These are phyloP conservation scores for Synanthedon andrenaeformis DNA, from an alignment of 2,888 invertebrate genomes.

Conservation along the genomic window DNA sequence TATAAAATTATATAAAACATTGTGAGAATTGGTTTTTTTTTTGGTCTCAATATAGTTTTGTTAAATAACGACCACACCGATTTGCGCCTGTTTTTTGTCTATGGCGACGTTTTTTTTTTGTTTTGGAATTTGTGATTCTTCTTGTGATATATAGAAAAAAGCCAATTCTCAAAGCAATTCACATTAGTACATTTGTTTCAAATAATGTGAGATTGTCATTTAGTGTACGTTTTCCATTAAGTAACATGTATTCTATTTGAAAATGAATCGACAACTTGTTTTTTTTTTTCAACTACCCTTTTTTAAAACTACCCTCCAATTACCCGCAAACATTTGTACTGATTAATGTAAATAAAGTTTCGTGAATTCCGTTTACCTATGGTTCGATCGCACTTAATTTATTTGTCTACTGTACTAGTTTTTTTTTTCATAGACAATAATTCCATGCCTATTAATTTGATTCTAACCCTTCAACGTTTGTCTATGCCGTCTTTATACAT, in stretches of 20 bases:
- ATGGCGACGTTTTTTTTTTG: conserved; percentile 4
- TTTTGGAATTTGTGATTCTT: conserved; percentile 6
- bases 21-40: conserved; percentile 14
- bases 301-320: too few relatives aligned
- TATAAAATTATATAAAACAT: conserved; percentile 2
- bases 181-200: conserved; percentile 60
- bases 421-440: too few relatives aligned
- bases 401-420: too few relatives aligned
- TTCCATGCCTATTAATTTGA: too few relatives aligned
- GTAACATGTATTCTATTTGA: not conserved
- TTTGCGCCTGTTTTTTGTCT: conserved; percentile 6
- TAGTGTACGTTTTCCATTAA: not conserved
- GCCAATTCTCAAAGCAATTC: conserved; percentile 45
- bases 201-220: conserved; percentile 46
- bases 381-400: too few relatives aligned
- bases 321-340: too few relatives aligned
- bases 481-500: too few relatives aligned
- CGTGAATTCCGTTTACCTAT: too few relatives aligned
- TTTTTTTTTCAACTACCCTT: too few relatives aligned
- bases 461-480: too few relatives aligned
- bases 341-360: too few relatives aligned
- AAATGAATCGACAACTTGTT: not conserved
- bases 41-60: conserved; percentile 1
- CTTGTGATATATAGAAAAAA: conserved; percentile 19
- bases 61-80: conserved; percentile 1